Base-by-base conservation (phyloP, 92 coral and sea anemone genomes). In the Phenganax subtilis region DNA sequence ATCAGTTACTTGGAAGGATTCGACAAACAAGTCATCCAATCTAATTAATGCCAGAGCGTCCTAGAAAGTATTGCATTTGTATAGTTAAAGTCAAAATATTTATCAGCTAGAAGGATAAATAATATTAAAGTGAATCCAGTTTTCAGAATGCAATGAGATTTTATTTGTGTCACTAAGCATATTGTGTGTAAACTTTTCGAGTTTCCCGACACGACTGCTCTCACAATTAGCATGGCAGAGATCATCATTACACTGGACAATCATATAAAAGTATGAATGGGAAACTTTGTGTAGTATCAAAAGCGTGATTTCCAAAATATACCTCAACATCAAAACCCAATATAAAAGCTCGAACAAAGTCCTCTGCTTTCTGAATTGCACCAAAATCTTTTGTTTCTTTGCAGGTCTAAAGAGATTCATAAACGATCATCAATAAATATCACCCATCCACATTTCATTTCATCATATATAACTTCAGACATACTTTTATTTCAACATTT, bases 171-270 rank as follows among this genome's bases (percentile, higher is more conserved):
- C 98, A 93, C 86, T 56, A 91, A 88, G 93, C 70, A 81, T 75
- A 64, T 62, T 73, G 70, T 12, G 78, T 80, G 78, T 67, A 61
- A 81, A 62, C 84, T 65, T 86, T 87, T 83, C 9, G 63, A 63
- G 83, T 79, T 64, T 79, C 89, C 71, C 86, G 76, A 77, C 54
- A 85, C 54, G 3, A 74, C 75, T 87, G 72, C 93, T 85, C 97
- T 93, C 97, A 88, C 97, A 93, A 93, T 93, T 93, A 93, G 97
- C 97, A 93, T 93, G 97, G 93, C 97, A 90, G 86, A 67, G 83
- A 71, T 93, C 97, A 93, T 93, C 97, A 93, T 74, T 29, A 88
- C 63, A 79, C 83, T 63, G 83, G 51, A 79, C 20, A 7, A 61
- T 0, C 6, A 12, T 7, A 61, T 61, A 17, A 61, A 61, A 61